Evolutionary conservation across 2,797 vertebrate species (phyloP), one percentile per base, ranked within the genome.

Genomic region (Sorex maritimensis): DNA sequence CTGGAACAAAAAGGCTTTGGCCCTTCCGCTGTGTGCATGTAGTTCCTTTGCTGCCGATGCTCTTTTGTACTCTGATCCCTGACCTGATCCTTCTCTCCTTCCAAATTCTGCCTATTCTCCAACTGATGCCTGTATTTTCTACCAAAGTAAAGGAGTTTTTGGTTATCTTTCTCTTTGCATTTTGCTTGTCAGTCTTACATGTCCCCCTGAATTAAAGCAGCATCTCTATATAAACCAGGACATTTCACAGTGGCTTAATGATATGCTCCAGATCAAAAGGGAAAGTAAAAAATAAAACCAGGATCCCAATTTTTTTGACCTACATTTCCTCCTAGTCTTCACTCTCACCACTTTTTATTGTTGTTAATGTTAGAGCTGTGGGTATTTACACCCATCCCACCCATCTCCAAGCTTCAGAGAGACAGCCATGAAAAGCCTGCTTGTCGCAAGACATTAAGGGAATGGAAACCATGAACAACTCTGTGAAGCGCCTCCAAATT

Each of bases 381-480:
- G 44, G 52, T 2, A 17, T 46, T 77, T 85, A 67, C 9, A 34
- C 11, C 24, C 13, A 6, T 41, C 41, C 12, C 14, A 0, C 21
- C 24, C 19, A 23, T 23, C 30, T 46, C 65, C 65, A 28, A 30
- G 58, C 75, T 93, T 84, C 34, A 46, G 14, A 91, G 34, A 88
- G 52, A 67, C 24, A 67, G 89, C 63, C n/a, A 55, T 13, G 55
- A 91, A 92, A 87, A 86, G 63, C 69, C 81, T 28, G 89, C 13
- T 93, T 92, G 90, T 75, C 49, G 44, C 7, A 77, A 52, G 34
- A 81, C 41, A 55, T 15, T 44, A 68, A 55, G 17, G 81, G 68
- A 58, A 81, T 95, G 92, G 94, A 96, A 95, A 95, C 38, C 80
- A 21, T 95, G 86, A 93, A 63, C 65, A 90, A 49, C 83, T 17